Evolutionary conservation across 2,797 vertebrate genomes (phyloP).

Genomic region (Poecilia gillii): DNA sequence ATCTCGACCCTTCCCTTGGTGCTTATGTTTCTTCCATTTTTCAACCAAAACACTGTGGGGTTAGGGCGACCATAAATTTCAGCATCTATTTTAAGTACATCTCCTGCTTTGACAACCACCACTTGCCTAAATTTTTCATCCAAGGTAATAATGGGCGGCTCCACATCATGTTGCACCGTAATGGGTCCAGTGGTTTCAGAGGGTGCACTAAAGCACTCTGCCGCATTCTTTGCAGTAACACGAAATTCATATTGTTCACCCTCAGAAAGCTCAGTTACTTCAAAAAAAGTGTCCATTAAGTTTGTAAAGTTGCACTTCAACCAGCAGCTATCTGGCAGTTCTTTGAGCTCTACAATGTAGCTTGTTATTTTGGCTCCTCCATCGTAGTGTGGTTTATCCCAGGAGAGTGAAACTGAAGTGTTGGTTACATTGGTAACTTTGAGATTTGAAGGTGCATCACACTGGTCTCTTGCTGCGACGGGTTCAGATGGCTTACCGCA

Average conservation of each 20-base stretch:
- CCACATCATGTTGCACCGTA: constrained; percentile 93
- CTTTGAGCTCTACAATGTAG: constrained; percentile 92
- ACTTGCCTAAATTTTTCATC: constrained; percentile 91
- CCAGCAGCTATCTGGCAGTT: constrained; percentile 93
- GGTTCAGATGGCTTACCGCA: constrained; percentile 91
- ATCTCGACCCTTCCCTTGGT: constrained; percentile 93
- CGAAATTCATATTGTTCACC: constrained; percentile 93
- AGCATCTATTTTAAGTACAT: constrained; percentile 92
- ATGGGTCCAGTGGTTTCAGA: constrained; percentile 93
- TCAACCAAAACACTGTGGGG: constrained; percentile 93
- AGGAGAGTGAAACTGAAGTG: constrained; percentile 91
- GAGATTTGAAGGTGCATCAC: constrained; percentile 92
- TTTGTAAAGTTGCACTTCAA: constrained; percentile 97
- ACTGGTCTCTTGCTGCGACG: constrained; percentile 93
- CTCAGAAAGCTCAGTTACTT: constrained; percentile 92
- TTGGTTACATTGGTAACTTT: constrained; percentile 94
- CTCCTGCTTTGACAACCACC: constrained; percentile 93
- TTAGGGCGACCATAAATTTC: constrained; percentile 90
- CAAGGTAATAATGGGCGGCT: constrained; percentile 92
- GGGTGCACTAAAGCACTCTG: constrained; percentile 90
- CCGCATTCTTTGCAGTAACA: constrained; percentile 94
- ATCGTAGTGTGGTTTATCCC: constrained; percentile 94
- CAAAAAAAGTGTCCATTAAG: constrained; percentile 91
- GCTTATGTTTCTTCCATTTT: constrained; percentile 91
- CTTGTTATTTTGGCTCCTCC: constrained; percentile 97